Evolutionary conservation across 2,113 vertebrate species (phyloP).

Genomic region (Isichthys henryi): DNA sequence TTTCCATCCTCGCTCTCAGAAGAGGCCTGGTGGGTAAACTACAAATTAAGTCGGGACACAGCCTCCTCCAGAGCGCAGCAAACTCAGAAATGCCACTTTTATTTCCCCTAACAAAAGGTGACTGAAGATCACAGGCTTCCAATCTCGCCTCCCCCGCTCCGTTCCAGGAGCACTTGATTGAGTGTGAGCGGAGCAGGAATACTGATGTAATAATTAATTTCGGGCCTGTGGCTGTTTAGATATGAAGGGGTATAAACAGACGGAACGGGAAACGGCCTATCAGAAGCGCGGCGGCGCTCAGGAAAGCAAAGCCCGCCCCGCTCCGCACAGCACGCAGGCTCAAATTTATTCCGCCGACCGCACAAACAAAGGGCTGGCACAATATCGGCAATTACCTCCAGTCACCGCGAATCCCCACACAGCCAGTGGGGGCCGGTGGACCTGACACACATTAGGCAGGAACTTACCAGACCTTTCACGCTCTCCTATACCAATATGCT

Average conservation of each 20-base stretch:
- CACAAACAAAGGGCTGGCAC: not conserved
- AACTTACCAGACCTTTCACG: not conserved
- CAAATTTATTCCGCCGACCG: not conserved
- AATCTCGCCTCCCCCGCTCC: constrained; percentile 11
- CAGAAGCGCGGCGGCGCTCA: not conserved
- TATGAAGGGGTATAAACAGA: constrained; percentile 29
- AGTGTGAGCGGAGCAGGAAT: constrained; percentile 33
- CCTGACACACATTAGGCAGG: not conserved
- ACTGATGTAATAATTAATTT: constrained; percentile 39
- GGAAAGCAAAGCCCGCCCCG: not conserved
- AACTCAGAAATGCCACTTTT: constrained; percentile 12
- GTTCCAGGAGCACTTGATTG: constrained; percentile 36
- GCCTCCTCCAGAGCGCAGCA: not conserved
- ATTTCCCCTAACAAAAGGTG: constrained; percentile 16
- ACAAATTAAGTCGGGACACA: constrained; percentile 32
- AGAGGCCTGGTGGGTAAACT: constrained; percentile 28
- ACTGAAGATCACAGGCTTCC: constrained; percentile 19
- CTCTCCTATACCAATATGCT: not conserved
- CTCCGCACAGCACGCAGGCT: not conserved
- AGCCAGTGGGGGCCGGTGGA: not conserved
- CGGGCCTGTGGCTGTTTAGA: constrained; percentile 30
- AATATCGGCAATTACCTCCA: not conserved
- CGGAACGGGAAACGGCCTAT: not conserved
- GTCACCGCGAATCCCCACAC: not conserved
- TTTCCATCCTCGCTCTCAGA: constrained; percentile 4